Evolutionary conservation across 2,113 vertebrate genomes (phyloP), one percentile per base, ranked within the genome.

Genomic region (Actenoides hombroni): DNA sequence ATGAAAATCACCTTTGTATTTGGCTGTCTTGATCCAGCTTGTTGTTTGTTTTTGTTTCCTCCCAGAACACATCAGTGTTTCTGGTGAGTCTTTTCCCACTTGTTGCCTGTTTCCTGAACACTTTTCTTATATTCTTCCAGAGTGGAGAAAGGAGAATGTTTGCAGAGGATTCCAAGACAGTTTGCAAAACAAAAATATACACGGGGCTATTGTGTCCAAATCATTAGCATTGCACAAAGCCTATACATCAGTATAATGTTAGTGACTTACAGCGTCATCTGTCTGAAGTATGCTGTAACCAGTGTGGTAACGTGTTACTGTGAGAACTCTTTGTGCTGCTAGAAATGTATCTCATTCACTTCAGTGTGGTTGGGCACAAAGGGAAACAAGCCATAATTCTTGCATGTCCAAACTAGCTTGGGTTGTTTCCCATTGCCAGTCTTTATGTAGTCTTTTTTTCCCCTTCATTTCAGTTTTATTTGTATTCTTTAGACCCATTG

Each of bases 241-340:
- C 76, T 68, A 33, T 96, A 73, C 9, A 67, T 94, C 44, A 65
- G 39, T 75, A n/a, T 88, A 80, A 59, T 56, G 60, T 86, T 53
- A 86, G 73, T 90, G 82, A 83, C 84, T 91, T 92, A 65, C 31
- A 88, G 39, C 85, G 74, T 90, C 71, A 91, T 94, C 85, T 78
- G 60, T 97, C 91, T 89, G 68, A 95, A 95, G 91, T 93, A 94
- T 81, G 68, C 87, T 90, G 6, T 28, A 90, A 60, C 83, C 82
- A 76, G 48, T 0, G 0, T 73, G 87, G 74, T 94, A 86, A 91
- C 94, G 63, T 0, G 0, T 74, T 82, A 39, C 86, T 97, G 95
- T 95, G 83, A 96, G 96, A 97, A 90, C 80, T 94, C 94, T 97
- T 96, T 93, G 75, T 97, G 54, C 74, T 59, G 9, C 60, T 86